Base-by-base conservation (phyloP, 2,888 invertebrate species). In the Cecidostiba fungosa region DNA sequence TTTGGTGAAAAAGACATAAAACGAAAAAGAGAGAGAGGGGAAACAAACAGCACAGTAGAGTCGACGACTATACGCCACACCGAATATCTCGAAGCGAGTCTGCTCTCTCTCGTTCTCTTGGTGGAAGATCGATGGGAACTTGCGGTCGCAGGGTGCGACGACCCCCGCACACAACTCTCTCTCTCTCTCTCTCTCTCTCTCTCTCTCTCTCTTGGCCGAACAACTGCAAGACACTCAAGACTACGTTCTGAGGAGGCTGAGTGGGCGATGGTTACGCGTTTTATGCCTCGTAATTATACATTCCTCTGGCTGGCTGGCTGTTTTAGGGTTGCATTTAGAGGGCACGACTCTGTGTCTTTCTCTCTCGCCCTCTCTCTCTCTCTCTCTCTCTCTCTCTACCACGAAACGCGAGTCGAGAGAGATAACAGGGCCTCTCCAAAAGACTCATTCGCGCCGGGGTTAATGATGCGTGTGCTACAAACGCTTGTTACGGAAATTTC, bases 251-350 rank as follows among this genome's bases (percentile, higher is more conserved):
- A 3, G 3, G 47, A 16, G 23, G 26, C 43, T 87, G 90, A 91
- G 91, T 91, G 91, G 91, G 90, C 89, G 92, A 92, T 92, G 91
- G 91, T 93, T 93, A 92, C 50, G 50, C 66, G 66, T 93, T 93
- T 93, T 93, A 93, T 93, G 92, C 91, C 90, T 91, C 92, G 92
- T 93, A 93, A 93, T 93, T 93, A 93, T 91, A 93, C 92, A 93
- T 93, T 93, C 91, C 89, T 90, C 88, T 69, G 84, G 82, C 86
- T 23, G 87, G 87, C 82, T 43, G 73, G 54, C 62, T 80, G 80
- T 83, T 86, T 82, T 84, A 84, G 84, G 74, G 81, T 78, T 86
- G 80, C 80, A 73, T 80, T 80, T 83, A 77, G 72, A 77, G 73
- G 62, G 80, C 74, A 72, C 70, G 29, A 39, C 69, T 54, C 79